A percentile compares a stretch with the other conserved stretches of the same genome.
phyloP scores from a whole-genome alignment of 1,140 invertebrate species.

The Bombus turneri region DNA sequence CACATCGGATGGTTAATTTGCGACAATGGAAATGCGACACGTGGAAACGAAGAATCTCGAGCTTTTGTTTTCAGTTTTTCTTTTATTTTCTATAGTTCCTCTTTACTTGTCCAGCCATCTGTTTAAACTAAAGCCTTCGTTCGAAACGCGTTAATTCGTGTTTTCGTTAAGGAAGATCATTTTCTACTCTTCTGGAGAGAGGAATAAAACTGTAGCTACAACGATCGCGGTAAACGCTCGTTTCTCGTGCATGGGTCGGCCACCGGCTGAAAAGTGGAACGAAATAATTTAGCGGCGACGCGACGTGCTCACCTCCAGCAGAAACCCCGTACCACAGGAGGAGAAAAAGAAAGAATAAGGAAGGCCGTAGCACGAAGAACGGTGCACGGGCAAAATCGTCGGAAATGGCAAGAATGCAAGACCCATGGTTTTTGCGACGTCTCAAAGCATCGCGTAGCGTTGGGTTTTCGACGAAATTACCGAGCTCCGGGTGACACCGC shows the following conservation, averaged over 20 bases:
- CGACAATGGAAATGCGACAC: background rate
- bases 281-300: conserved; percentile 68
- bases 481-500: conserved; percentile 77
- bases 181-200: background rate
- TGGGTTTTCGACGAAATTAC: conserved; percentile 77
- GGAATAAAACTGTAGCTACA: conserved; percentile 8
- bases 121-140: conserved; percentile 27
- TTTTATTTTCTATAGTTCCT: background rate
- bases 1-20: conserved; percentile 41
- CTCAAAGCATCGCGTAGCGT: conserved; percentile 26
- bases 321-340: background rate
- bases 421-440: conserved; percentile 54
- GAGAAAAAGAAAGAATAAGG: background rate
- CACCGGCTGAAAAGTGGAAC: conserved; percentile 69
- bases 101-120: conserved; percentile 32
- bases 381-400: conserved; percentile 27
- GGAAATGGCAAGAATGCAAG: conserved; percentile 49
- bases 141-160: background rate
- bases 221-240: conserved; percentile 17
- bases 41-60: conserved; percentile 4
- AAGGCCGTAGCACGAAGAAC: background rate
- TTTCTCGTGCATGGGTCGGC: background rate
- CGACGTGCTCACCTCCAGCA: conserved; percentile 28
- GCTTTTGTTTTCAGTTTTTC: background rate
- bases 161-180: background rate